Evolutionary conservation across 1,140 invertebrate species (phyloP), one percentile per base, ranked within the genome.

Genomic region (Neuroterus valhalla): DNA sequence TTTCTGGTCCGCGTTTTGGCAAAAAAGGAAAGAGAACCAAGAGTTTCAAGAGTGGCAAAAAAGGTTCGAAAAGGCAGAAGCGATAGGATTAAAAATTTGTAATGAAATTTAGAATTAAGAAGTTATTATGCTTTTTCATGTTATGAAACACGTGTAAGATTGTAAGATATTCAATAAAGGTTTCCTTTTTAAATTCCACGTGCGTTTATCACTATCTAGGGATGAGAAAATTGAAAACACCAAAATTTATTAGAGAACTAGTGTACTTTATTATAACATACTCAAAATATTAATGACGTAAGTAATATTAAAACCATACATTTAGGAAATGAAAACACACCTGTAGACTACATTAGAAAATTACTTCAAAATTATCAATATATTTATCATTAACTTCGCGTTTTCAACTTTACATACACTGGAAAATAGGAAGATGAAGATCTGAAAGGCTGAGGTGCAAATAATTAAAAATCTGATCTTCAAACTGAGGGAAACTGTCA

Each of bases 11-110:
- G 48, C 72, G 66, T 12, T 67, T 74, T 15, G 79, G 55, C 43
- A 84, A 81, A 12, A 80, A 83, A 71, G 70, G 77, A 44, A 82
- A 79, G 55, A 46, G 17, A 44, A 17, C n/a, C 17, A 78, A 62
- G 50, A 72, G 46, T 5, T 55, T 70, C 21, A 70, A 12, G 68
- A 76, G 52, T 4, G 75, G 69, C 10, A 83, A 72, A n/a, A 82
- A 81, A 70, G 68, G 50, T 23, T 23, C 46, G 12, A 87, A 87
- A 74, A 85, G 74, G 67, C 78, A 75, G 3, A 87, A 83, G 77
- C 42, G 69, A 70, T 81, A 68, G 50, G 50, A 62, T 42, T 38
- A 31, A 19, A 23, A 44, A 45, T 46, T n/a, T n/a, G n/a, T n/a
- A n/a, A n/a, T n/a, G n/a, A n/a, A n/a, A n/a, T n/a, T n/a, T n/a